Conservation (phyloP, 2,888 invertebrate species). For the Meliscaeva auricollis region DNA sequence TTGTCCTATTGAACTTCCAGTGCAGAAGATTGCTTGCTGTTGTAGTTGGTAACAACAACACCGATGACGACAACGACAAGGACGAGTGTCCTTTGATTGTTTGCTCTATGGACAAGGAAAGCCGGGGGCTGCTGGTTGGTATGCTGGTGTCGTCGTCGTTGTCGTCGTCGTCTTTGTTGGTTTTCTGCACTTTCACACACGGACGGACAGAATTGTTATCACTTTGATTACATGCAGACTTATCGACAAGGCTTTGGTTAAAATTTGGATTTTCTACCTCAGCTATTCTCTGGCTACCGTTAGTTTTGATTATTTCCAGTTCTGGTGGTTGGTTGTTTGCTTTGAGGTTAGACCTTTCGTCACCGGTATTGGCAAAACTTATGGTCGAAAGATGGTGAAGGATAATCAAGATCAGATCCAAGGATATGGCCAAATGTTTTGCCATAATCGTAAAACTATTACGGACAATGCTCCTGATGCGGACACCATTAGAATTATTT, state of each 20-base stretch:
- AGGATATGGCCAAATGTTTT: slow-evolving; percentile 71
- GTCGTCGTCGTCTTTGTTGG: no score
- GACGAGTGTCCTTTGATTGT: slow-evolving; percentile 44
- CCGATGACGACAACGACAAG: neutral
- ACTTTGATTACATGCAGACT: slow-evolving; percentile 61
- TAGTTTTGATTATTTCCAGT: slow-evolving; percentile 22
- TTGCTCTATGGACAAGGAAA: slow-evolving; percentile 6
- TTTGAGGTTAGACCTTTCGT: slow-evolving; percentile 21
- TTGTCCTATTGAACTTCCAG: slow-evolving; percentile 61
- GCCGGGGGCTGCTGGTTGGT: neutral
- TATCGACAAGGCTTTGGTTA: slow-evolving; percentile 40
- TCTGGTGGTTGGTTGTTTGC: slow-evolving; percentile 19
- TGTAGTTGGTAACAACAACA: slow-evolving; percentile 12
- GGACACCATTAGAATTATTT: slow-evolving; percentile 69
- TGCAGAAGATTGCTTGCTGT: slow-evolving; percentile 30
- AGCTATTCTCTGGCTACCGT: slow-evolving; percentile 13
- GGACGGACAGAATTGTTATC: slow-evolving; percentile 66
- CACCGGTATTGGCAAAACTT: slow-evolving; percentile 15
- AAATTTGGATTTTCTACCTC: slow-evolving; percentile 31
- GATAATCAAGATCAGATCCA: slow-evolving; percentile 68
- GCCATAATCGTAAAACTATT: slow-evolving; percentile 71
- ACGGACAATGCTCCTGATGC: slow-evolving; percentile 50
- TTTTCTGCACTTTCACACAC: slow-evolving; percentile 36
- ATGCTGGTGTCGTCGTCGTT: neutral
- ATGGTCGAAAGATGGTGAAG: slow-evolving; percentile 55